Evolutionary conservation across 2,113 vertebrate genomes (phyloP).

Genomic region (Macheiramphus alcinus): DNA sequence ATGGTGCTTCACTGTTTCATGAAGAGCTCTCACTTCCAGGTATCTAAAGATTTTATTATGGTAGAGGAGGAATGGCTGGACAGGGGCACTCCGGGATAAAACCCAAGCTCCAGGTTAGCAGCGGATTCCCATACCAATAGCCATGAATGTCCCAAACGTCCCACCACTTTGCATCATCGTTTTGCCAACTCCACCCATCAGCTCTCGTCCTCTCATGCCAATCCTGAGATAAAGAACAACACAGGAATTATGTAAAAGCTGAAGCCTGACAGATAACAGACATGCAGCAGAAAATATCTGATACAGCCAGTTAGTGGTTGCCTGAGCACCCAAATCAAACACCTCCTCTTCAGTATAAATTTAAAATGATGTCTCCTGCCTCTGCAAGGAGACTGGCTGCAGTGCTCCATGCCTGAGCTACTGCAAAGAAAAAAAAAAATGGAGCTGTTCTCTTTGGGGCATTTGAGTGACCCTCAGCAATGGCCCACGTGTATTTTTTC

Average conservation of each 20-base stretch:
- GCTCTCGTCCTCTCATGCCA: constrained; percentile 95
- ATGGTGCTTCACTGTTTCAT: background rate
- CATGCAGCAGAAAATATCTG: background rate
- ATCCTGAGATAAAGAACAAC: constrained; percentile 76
- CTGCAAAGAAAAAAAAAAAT: too few relatives aligned
- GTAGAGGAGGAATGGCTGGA: background rate
- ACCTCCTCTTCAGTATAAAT: background rate
- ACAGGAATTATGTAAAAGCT: background rate
- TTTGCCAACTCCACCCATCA: constrained; percentile 97
- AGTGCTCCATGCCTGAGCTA: rapidly evolving
- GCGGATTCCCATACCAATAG: constrained; percentile 97
- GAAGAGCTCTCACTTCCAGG: background rate
- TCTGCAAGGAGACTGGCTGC: rapidly evolving
- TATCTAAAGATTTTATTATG: constrained; percentile 37
- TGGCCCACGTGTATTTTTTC: rapidly evolving
- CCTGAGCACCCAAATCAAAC: rapidly evolving
- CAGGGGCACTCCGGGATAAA: background rate
- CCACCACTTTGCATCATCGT: constrained; percentile 99
- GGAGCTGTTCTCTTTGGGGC: background rate
- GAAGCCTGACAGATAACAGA: background rate
- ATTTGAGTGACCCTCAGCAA: rapidly evolving
- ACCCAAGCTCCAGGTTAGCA: constrained; percentile 74
- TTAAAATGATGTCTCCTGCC: background rate
- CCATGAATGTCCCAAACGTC: constrained; percentile 97
- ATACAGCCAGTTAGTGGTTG: background rate